phyloP scores from a whole-genome alignment of 2,113 vertebrate genomes.

The Phylloscopus trochiloides region DNA sequence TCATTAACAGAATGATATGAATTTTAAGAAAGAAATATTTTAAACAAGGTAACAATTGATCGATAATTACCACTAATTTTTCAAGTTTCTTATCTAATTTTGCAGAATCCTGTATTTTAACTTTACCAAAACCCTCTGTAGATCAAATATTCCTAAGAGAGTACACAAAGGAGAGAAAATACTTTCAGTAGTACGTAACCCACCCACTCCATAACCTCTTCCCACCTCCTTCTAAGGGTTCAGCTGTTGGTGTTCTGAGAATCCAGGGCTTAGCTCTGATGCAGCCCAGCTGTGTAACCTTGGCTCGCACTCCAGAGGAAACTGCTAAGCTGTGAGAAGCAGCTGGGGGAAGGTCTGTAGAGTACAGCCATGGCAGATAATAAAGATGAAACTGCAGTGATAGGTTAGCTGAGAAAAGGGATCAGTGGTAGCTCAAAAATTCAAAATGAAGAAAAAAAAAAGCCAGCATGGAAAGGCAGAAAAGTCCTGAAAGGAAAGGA shows the following conservation, averaged over 20 bases:
- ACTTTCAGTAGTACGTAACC: neutral
- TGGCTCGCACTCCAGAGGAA: constrained; percentile 37
- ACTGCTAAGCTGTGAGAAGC: neutral
- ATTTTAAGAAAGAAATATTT: neutral
- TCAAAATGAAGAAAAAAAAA: neutral
- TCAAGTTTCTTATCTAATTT: neutral
- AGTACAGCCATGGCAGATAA: neutral
- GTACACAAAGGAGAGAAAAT: constrained; percentile 8
- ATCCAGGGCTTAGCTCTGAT: constrained; percentile 15
- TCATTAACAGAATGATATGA: neutral
- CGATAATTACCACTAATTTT: neutral
- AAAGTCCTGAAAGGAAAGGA: neutral
- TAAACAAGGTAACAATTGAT: neutral
- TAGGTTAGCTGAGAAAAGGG: neutral
- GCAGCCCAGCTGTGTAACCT: constrained; percentile 46
- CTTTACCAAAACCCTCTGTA: neutral
- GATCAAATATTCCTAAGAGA: neutral
- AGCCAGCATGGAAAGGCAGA: neutral
- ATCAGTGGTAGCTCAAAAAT: neutral
- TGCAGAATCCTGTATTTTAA: neutral
- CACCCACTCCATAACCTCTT: constrained; percentile 31
- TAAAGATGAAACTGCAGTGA: neutral
- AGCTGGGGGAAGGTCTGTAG: neutral
- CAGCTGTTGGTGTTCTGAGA: neutral
- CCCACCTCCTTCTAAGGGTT: neutral